Conservation (phyloP, 2,113 vertebrate species). For the Corythaixoides concolor region DNA sequence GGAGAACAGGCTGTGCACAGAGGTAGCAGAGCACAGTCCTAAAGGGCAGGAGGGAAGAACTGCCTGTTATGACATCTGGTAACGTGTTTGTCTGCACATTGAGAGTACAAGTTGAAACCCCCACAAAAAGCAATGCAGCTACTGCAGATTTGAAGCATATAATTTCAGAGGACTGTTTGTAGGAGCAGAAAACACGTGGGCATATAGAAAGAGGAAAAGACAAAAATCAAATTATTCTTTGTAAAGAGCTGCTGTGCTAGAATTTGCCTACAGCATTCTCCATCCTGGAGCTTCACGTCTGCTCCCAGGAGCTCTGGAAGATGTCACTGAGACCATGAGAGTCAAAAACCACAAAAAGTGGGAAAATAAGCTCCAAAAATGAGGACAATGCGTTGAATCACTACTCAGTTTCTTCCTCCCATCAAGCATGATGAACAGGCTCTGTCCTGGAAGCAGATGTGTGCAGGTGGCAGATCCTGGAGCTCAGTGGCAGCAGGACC, state of each 20-base stretch:
- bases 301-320: neutral
- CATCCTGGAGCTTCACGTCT: neutral
- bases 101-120: neutral
- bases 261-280: neutral
- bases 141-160: neutral
- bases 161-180: conserved; percentile 28
- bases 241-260: neutral
- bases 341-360: neutral
- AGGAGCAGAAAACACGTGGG: conserved; percentile 27
- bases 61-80: neutral
- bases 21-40: neutral
- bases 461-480: neutral
- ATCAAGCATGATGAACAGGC: accelerated
- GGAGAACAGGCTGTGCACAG: neutral
- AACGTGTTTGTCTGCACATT: neutral
- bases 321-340: neutral
- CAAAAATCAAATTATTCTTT: neutral
- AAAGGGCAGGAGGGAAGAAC: neutral
- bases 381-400: neutral
- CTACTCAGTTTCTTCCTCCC: neutral
- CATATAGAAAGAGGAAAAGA: conserved; percentile 13
- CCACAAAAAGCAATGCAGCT: neutral
- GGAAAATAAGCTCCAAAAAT: neutral
- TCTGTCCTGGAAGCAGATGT: neutral
- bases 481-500: neutral